Evolutionary conservation across 2,113 vertebrate species (phyloP).

Genomic region (Paradoxurus hermaphroditus): DNA sequence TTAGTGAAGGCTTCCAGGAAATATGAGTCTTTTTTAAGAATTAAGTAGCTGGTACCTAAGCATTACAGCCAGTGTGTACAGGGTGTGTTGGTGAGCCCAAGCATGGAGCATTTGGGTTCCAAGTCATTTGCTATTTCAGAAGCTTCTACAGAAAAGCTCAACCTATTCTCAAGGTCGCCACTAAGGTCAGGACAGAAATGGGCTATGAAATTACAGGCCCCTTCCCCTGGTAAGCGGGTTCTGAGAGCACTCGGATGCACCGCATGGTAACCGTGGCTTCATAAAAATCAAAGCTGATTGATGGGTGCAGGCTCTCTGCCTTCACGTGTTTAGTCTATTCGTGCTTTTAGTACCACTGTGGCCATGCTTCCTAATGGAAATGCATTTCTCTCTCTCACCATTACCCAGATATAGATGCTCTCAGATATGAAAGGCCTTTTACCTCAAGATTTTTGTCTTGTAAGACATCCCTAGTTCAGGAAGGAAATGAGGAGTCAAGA

Average conservation of each 20-base stretch:
- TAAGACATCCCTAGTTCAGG: slow-evolving; percentile 40
- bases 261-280: slow-evolving; percentile 48
- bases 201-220: slow-evolving; percentile 25
- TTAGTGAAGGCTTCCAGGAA: not conserved
- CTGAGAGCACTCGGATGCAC: not conserved
- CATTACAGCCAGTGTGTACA: not conserved
- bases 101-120: not conserved
- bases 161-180: slow-evolving; percentile 9
- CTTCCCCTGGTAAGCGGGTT: not conserved
- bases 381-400: slow-evolving; percentile 49
- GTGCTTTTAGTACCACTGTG: slow-evolving; percentile 52
- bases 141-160: not conserved
- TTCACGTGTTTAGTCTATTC: slow-evolving; percentile 40
- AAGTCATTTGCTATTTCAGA: slow-evolving; percentile 24
- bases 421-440: not conserved
- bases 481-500: slow-evolving; percentile 29
- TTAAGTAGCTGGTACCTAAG: not conserved
- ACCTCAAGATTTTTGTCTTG: slow-evolving; percentile 51
- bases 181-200: slow-evolving; percentile 2
- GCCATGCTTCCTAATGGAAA: slow-evolving; percentile 61
- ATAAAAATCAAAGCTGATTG: slow-evolving; percentile 60
- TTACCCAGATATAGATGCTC: slow-evolving; percentile 38
- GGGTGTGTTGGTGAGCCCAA: not conserved
- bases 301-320: slow-evolving; percentile 10
- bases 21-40: not conserved